These are phyloP conservation scores for Eulemur albifrons DNA, from an alignment of 2,797 vertebrate genomes.

Conservation along the genomic window DNA sequence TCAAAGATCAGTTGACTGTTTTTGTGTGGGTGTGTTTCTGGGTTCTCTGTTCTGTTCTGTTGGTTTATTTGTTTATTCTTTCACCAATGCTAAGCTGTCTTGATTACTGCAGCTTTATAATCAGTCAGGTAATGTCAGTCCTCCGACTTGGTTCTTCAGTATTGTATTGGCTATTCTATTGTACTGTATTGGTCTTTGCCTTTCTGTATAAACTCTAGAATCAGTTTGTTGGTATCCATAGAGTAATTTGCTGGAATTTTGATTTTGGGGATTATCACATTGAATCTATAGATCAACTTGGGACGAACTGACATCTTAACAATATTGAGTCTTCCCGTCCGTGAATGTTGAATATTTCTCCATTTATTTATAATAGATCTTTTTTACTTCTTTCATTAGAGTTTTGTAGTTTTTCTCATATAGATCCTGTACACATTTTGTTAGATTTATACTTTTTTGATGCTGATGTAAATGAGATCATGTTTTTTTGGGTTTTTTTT, in stretches of 20 bases:
- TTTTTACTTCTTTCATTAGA: not conserved
- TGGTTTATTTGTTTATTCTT: not conserved
- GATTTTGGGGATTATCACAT: not conserved
- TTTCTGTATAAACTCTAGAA: not conserved
- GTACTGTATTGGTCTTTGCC: not conserved
- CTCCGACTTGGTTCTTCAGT: not conserved
- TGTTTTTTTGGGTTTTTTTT: not conserved
- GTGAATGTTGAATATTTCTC: not conserved
- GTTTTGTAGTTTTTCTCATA: not conserved
- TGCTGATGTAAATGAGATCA: not conserved
- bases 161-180: not conserved
- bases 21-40: not conserved
- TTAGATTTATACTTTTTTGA: not conserved
- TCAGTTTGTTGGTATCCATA: not conserved
- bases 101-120: not conserved
- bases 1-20: not conserved
- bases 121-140: not conserved
- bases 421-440: not conserved
- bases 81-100: not conserved
- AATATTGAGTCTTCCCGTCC: not conserved
- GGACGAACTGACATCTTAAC: not conserved
- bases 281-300: not conserved
- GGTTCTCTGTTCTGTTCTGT: not conserved
- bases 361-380: not conserved
- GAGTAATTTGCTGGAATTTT: not conserved